Percentiles rank a stretch among this genome's conserved stretches.
phyloP scores from a whole-genome alignment of 1,140 invertebrate genomes.

The Manduca sexta region DNA sequence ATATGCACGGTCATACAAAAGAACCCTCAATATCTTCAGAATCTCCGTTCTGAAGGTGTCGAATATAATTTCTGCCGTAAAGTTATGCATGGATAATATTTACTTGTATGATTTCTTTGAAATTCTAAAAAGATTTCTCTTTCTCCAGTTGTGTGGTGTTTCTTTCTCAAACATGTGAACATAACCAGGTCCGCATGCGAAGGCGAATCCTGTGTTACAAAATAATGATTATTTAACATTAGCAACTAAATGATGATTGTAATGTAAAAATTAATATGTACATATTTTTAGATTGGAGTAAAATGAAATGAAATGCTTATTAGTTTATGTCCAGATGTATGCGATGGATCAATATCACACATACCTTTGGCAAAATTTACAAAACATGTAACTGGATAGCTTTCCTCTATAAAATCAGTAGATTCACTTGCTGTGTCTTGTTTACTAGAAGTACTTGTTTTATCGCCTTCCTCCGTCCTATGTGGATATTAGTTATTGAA shows the following conservation, averaged over 20 bases:
- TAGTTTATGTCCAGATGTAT: background rate
- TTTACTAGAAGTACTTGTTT: conserved; percentile 44
- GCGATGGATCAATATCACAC: background rate
- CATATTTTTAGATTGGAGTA: no score
- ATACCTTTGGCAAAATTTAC: conserved; percentile 57
- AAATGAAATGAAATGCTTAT: no score
- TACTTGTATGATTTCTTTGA: conserved; percentile 72
- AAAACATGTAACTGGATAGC: conserved; percentile 43
- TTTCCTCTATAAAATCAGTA: conserved; percentile 16
- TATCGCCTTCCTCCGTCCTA: conserved; percentile 42
- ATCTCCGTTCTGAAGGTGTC: background rate
- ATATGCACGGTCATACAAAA: no score
- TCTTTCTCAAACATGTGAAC: conserved; percentile 80
- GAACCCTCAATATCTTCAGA: no score
- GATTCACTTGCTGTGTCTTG: conserved; percentile 34
- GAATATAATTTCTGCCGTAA: background rate
- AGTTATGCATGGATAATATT: conserved; percentile 7
- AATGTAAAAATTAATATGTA: no score
- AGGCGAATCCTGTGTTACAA: conserved; percentile 73
- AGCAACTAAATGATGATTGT: no score
- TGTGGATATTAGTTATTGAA: background rate
- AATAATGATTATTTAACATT: no score
- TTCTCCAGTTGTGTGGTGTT: conserved; percentile 75
- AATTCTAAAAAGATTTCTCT: conserved; percentile 75
- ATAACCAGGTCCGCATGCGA: conserved; percentile 74